These are phyloP conservation scores for Silvanus unidentatus DNA, from an alignment of 2,888 invertebrate species.

Conservation along the genomic window DNA sequence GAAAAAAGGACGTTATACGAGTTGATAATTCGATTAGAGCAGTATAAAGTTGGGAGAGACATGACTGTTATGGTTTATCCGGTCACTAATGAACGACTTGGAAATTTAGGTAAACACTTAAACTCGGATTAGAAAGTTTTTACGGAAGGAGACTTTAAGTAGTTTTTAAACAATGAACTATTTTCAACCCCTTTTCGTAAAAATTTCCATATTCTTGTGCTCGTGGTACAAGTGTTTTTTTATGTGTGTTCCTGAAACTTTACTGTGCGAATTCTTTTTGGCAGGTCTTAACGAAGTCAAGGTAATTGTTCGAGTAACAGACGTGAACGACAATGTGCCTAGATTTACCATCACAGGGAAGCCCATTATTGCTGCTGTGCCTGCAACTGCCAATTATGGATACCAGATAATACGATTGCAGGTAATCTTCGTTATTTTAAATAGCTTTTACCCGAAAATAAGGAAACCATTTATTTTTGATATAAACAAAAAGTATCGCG, in stretches of 20 bases:
- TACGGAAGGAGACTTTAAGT: no score
- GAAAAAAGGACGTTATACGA: constrained; percentile 64
- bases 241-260: not conserved
- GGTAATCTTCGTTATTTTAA: no score
- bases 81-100: constrained; percentile 63
- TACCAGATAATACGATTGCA: constrained; percentile 71
- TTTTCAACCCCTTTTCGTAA: no score
- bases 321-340: constrained; percentile 79
- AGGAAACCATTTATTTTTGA: not conserved
- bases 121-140: no score
- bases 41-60: constrained; percentile 56
- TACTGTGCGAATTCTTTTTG: not conserved
- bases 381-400: constrained; percentile 74
- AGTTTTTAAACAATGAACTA: no score
- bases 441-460: constrained; percentile 2
- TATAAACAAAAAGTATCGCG: no score
- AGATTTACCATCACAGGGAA: constrained; percentile 68
- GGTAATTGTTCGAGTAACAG: constrained; percentile 68
- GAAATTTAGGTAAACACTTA: constrained; percentile 55
- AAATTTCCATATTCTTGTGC: no score
- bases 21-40: constrained; percentile 51
- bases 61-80: constrained; percentile 73
- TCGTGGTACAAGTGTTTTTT: not conserved
- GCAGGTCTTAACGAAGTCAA: constrained; percentile 66
- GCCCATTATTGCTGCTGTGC: constrained; percentile 77